Conservation (phyloP, 2,797 vertebrate species). For the Sebastes taczanowskii region DNA sequence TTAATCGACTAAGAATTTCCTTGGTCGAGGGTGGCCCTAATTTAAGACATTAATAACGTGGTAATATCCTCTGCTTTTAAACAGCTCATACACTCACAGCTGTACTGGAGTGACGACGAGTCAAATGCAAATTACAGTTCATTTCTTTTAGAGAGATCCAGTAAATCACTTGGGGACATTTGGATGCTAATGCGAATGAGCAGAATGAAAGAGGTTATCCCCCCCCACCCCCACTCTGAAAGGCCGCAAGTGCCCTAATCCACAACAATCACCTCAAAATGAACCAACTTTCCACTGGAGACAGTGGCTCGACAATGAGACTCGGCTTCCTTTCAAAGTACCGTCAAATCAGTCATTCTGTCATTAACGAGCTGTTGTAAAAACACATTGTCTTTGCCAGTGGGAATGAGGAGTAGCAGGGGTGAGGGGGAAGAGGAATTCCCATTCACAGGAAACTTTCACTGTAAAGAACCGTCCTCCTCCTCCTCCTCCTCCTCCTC, state of each 20-base stretch:
- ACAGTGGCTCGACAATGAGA: slow-evolving; percentile 57
- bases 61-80: neutral
- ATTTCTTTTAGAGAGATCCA: slow-evolving; percentile 40
- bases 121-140: slow-evolving; percentile 55
- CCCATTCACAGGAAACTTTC: slow-evolving; percentile 81
- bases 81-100: neutral
- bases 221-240: slow-evolving; percentile 26
- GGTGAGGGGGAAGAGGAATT: slow-evolving; percentile 23
- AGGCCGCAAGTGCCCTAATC: slow-evolving; percentile 58
- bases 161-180: slow-evolving; percentile 57
- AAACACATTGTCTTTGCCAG: slow-evolving; percentile 74
- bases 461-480: slow-evolving; percentile 69
- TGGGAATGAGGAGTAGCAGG: slow-evolving; percentile 45
- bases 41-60: neutral
- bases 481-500: slow-evolving; percentile 41
- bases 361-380: slow-evolving; percentile 81
- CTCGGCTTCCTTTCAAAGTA: slow-evolving; percentile 61
- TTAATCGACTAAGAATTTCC: no score
- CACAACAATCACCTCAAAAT: slow-evolving; percentile 68
- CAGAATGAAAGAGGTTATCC: slow-evolving; percentile 43
- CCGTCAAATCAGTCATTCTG: slow-evolving; percentile 70
- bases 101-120: slow-evolving; percentile 6
- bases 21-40: rapidly evolving
- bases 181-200: slow-evolving; percentile 69
- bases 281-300: slow-evolving; percentile 67